Base-by-base conservation (phyloP, 2,113 vertebrate genomes). In the Pollimyrus isidori region DNA sequence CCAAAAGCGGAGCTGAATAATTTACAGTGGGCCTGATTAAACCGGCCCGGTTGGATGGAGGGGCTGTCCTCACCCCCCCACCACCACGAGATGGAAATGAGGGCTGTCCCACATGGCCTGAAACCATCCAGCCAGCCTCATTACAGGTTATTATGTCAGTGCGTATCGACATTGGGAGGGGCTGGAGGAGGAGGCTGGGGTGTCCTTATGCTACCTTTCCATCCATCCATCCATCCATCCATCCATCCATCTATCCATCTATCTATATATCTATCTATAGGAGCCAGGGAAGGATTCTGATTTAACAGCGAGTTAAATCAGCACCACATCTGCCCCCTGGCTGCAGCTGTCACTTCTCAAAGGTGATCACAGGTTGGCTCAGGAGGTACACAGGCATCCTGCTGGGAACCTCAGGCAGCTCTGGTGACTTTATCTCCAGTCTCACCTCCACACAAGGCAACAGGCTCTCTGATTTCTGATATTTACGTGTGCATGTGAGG, bases 21-120 rank as follows among this genome's bases (percentile, higher is more conserved):
- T 96, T 96, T 92, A 96, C 92, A 90, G 88, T 90, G 35, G 92
- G 93, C 94, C 93, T 95, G 94, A 95, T 96, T 95, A 94, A 92
- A 92, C 93, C 89, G 85, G 89, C 45, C 85, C 53, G 21, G n/a
- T 7, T 45, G 88, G 23, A 17, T n/a, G 73, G 53, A n/a, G 21
- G 15, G 49, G 86, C 49, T 87, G 50, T 87, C 48, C 69, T 53
- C 46, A 13, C 17, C 10, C 83, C 83, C 19, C 83, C 26, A 19
- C 30, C 19, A 9, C 15, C 15, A 17, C 6, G 35, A 42, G 35
- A 80, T 42, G 30, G 73, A 15, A 80, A 42, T 17, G 73, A 35
- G 73, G 35, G 73, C 35, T 80, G 35, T 6, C 73, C 73, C 35
- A 19, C 35, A 80, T 11, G 6, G 73, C 35, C 73, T 1, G 35